Evolutionary conservation across 2,888 invertebrate genomes (phyloP), one percentile per base, ranked within the genome.

Genomic region (Hypsopygia costalis): DNA sequence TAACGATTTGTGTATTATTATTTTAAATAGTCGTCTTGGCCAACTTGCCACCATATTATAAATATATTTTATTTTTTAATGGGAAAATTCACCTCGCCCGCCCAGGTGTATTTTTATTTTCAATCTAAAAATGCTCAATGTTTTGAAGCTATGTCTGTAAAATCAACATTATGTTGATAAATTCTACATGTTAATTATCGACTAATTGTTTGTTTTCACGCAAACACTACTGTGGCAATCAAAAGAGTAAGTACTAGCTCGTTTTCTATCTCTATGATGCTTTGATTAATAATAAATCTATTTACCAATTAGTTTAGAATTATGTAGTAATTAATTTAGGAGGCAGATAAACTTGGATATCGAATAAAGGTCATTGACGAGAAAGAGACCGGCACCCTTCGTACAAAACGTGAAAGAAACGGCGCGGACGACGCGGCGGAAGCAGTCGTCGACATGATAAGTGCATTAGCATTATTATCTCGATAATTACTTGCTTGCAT

Each of bases 391-490:
- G 44, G 50, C 49, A 56, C 58, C 55, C 54, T 62, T 57, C 44
- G 49, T 66, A 73, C 66, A 60, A 70, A 71, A 70, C 61, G 64
- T 70, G 67, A 62, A 68, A 66, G 49, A 60, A 66, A 62, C 52
- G 62, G 52, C 57, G 55, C 61, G 51, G 48, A 60, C 68, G 60
- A 16, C 65, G 64, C 78, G 73, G 65, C 83, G 87, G 86, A 86
- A 85, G 72, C 81, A 73, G 68, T 78, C 78, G 81, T 81, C 77
- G 81, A 81, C 81, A 83, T 74, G 85, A 87, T 86, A 86, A 87
- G 85, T 86, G 85, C 86, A 87, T 87, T 87, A 87, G 85, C 87
- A 88, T 88, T 87, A 85, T 83, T 87, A 87, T 87, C 87, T 83
- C 77, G 69, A 82, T 85, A 86, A 88, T 88, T 88, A 86, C 83